Base-by-base conservation (phyloP, 1,140 invertebrate species). In the Caenorhabditis briggsae region DNA sequence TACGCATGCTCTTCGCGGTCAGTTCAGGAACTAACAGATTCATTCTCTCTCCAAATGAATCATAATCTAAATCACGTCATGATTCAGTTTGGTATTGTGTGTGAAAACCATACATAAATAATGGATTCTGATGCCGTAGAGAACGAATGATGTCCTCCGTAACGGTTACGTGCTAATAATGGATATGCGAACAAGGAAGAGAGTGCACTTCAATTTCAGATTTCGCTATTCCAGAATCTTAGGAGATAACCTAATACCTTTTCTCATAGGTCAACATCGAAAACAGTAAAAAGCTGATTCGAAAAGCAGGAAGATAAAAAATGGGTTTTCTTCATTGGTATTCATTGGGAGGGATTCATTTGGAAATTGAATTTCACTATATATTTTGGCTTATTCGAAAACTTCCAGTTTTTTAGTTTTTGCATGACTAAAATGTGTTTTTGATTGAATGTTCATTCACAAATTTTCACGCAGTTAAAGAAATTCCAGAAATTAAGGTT, bases 11-110 rank as follows among this genome's bases (percentile, higher is more conserved):
- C 33, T 3, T 33, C 41, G 64, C 46, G 70, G 70, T 78, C 70
- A 78, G 46, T 78, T 78, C 70, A 78, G 46, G 70, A 78, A 78
- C 70, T 78, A 78, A 50, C 70, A 78, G 70, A 78, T 70, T 70
- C 64, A 70, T 43, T 25, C 25, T 48, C 25, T 23, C 46, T 23
- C n/a, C 43, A 23, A 7, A 20, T 16, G 18, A 11, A 48, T 74
- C 33, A 33, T 65, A 11, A 59, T 53, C 50, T 14, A 53, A 11
- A 46, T 70, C 70, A 50, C 33, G 70, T 78, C 46, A 41, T 78
- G 46, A 41, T 23, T 53, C 23, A 0, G 14, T 11, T 50, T 5
- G 70, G 7, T 46, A 78, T 50, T 70, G 64, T 43, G 25, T 64
- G 64, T 25, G 64, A 70, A 46, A 70, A 43, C 64, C 16, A 70